A percentile compares a stretch with the other conserved stretches of the same genome.
Evolutionary conservation across 2,113 vertebrate species (phyloP).

Genomic region (Mustelus asterias): DNA sequence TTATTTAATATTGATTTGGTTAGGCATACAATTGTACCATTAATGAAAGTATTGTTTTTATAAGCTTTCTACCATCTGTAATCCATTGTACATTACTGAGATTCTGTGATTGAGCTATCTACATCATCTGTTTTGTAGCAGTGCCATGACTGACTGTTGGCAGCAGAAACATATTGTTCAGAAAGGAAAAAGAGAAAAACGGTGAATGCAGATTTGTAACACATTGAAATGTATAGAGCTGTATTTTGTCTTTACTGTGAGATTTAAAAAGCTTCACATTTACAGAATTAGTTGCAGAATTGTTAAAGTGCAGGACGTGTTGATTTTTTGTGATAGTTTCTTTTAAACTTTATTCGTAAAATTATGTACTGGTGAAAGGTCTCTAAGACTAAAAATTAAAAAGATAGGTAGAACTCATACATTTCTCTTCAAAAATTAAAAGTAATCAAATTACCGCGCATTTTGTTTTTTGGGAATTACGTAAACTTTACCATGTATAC

Average conservation of each 20-base stretch:
- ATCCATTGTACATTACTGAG: background rate
- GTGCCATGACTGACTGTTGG: background rate
- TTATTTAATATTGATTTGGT: background rate
- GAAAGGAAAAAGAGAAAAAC: background rate
- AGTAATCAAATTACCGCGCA: background rate
- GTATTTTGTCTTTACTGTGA: background rate
- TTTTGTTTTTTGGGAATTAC: background rate
- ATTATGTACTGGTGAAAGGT: background rate
- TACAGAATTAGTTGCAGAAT: background rate
- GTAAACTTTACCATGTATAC: background rate
- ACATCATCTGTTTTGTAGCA: background rate
- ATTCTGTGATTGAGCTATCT: background rate
- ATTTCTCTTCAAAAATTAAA: background rate
- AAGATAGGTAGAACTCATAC: background rate
- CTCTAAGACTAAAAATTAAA: background rate
- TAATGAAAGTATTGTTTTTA: background rate
- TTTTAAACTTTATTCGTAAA: background rate
- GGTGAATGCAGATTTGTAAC: background rate
- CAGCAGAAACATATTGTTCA: background rate
- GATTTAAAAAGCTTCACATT: background rate
- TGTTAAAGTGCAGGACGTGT: background rate
- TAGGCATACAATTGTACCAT: background rate
- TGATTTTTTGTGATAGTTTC: background rate
- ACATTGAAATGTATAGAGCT: background rate
- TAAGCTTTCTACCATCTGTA: background rate